phyloP scores from a whole-genome alignment of 2,888 invertebrate genomes.

The Leptinotarsa tumamoca region DNA sequence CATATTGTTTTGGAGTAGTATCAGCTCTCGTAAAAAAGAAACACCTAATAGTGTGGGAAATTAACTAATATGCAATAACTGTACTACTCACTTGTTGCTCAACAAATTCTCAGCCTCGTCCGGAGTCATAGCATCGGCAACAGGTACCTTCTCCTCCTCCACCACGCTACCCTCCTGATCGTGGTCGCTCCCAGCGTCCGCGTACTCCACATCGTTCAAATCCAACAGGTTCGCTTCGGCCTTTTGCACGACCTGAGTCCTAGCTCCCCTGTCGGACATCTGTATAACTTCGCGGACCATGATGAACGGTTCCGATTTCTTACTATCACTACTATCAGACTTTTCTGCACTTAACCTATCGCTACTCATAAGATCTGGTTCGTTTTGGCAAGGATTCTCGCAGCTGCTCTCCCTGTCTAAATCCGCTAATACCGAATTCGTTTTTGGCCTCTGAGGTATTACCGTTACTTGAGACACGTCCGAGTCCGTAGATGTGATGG shows the following conservation, averaged over 20 bases:
- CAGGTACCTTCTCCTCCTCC: slow-evolving; percentile 63
- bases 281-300: slow-evolving; percentile 57
- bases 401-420: slow-evolving; percentile 62
- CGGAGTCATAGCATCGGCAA: slow-evolving; percentile 79
- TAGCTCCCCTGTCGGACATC: slow-evolving; percentile 49
- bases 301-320: slow-evolving; percentile 58
- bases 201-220: slow-evolving; percentile 71
- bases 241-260: slow-evolving; percentile 53
- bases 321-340: slow-evolving; percentile 40
- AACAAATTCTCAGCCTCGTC: slow-evolving; percentile 90
- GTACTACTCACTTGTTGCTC: slow-evolving; percentile 79
- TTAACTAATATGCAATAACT: too few relatives aligned
- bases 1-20: too few relatives aligned
- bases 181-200: slow-evolving; percentile 69
- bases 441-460: slow-evolving; percentile 30
- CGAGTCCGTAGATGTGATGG: slow-evolving; percentile 61
- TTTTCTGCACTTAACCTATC: slow-evolving; percentile 41
- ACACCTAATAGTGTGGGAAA: too few relatives aligned
- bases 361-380: slow-evolving; percentile 63
- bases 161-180: slow-evolving; percentile 62
- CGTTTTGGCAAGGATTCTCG: slow-evolving; percentile 65
- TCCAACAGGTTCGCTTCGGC: slow-evolving; percentile 71
- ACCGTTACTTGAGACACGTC: slow-evolving; percentile 58
- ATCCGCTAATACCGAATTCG: slow-evolving; percentile 62
- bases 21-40: too few relatives aligned